Base-by-base conservation (phyloP, 2,113 vertebrate genomes). In the Oncorhynchus mykiss region DNA sequence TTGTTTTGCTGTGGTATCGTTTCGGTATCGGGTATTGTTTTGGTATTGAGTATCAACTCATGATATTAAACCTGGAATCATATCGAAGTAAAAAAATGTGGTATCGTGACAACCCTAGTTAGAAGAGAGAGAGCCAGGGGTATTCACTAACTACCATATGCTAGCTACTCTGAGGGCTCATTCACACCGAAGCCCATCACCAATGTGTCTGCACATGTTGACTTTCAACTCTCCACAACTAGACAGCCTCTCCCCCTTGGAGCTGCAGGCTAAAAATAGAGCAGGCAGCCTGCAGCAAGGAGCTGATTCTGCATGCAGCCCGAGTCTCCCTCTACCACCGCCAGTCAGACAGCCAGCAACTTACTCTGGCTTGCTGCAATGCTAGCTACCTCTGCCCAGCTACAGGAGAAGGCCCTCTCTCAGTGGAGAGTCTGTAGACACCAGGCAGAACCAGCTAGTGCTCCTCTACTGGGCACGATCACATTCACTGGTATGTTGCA, bases 181-280 rank as follows among this genome's bases (percentile, higher is more conserved):
- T 76, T 81, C 82, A 78, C 74, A 76, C 76, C 86, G 1, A 16
- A 85, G 82, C 80, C 85, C 85, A 78, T 82, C 81, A 86, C 91
- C 86, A 92, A 92, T 92, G 90, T 92, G 89, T 91, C 90, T 92
- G 84, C 72, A 80, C 89, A 87, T 80, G 65, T 87, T 92, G 92
- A 93, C 92, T 92, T 93, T 93, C 91, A 92, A 89, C 91, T 92
- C 88, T 88, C 85, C 48, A 82, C 83, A 87, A 90, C 89, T 87
- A 91, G 92, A 93, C 91, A 90, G 85, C 73, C 45, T 71, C 67
- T 78, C 76, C 78, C 39, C 91, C 84, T 84, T 86, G 90, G 90
- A 91, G 85, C 84, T 84, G 83, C 83, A 84, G 75, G 84, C 87
- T 91, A 91, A 89, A 92, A 91, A 92, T 92, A 92, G 91, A 34